Conservation (phyloP, 2,113 vertebrate species). For the Saguinus imperator region DNA sequence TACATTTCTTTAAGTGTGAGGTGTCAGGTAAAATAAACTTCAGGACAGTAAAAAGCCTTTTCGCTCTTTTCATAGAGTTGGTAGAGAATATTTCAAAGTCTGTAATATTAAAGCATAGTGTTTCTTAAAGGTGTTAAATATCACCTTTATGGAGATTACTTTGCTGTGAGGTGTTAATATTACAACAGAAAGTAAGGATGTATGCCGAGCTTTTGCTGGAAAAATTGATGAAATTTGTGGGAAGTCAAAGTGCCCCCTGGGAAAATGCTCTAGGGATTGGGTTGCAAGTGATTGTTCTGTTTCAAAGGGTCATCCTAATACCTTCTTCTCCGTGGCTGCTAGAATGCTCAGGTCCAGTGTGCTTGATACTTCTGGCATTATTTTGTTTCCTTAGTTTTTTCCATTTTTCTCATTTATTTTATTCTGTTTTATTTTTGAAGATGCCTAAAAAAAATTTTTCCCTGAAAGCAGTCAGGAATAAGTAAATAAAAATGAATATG, state of each 20-base stretch:
- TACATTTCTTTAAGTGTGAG: conserved; percentile 40
- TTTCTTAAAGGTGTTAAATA: neutral
- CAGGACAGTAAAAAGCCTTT: neutral
- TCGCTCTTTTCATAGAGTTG: neutral
- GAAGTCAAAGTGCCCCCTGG: neutral
- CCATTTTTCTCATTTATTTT: neutral
- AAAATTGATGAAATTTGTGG: neutral
- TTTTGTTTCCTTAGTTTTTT: neutral
- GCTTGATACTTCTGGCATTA: neutral
- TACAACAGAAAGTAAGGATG: neutral
- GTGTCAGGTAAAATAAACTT: conserved; percentile 7
- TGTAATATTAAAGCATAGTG: neutral
- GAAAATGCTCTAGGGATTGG: neutral
- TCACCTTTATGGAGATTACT: neutral
- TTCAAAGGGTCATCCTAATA: rapidly evolving
- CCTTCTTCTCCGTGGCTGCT: neutral
- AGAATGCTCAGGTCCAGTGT: rapidly evolving
- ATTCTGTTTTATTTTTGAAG: neutral
- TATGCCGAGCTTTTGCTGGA: neutral
- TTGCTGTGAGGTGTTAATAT: neutral
- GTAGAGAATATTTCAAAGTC: conserved; percentile 20
- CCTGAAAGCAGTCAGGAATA: neutral
- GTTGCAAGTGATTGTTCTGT: neutral
- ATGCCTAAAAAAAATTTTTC: neutral
- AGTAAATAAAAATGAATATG: neutral